Base-by-base conservation (phyloP, 2,113 vertebrate genomes). In the Sebastes schlegelii region DNA sequence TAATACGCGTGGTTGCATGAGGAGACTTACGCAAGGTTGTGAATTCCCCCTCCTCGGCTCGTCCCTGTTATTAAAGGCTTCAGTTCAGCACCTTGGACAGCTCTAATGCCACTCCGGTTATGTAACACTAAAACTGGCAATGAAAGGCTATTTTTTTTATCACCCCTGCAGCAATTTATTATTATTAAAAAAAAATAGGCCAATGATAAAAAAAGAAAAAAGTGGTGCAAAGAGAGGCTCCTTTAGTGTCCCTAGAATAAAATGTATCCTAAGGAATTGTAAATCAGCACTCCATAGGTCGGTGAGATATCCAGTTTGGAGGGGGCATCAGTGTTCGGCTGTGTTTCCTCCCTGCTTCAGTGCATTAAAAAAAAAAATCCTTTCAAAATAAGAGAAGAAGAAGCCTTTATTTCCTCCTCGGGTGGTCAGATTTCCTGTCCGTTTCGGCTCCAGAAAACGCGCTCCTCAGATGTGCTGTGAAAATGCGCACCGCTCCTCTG, bases 41-140 rank as follows among this genome's bases (percentile, higher is more conserved):
- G 89, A 80, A 85, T 91, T 81, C 88, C 86, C 82, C 26, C 26
- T 26, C 26, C 58, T 74, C 79, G 73, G 82, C 85, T 87, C 26
- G 87, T 90, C 86, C 84, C 74, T 26, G 26, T 26, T 26, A 84
- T 87, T 92, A 17, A 65, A 70, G 85, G 82, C 71, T 81, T 82
- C 86, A 78, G 57, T 93, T 94, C 93, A 94, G 93, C 91, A 93
- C 92, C 90, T 78, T 82, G 93, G 93, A 94, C 85, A 94, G 93
- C 91, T 26, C 34, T 90, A 91, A 83, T 89, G 90, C 90, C 89
- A 83, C 91, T 74, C 3, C 86, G 85, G 71, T 94, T 94, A 95
- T 88, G 92, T 94, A 95, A 95, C 88, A 80, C 78, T 73, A 80
- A 34, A 62, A 62, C 83, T 49, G 84, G 84, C 77, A 82, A 74